phyloP scores from a whole-genome alignment of 1,140 invertebrate genomes.

The Euborellia annulipes region DNA sequence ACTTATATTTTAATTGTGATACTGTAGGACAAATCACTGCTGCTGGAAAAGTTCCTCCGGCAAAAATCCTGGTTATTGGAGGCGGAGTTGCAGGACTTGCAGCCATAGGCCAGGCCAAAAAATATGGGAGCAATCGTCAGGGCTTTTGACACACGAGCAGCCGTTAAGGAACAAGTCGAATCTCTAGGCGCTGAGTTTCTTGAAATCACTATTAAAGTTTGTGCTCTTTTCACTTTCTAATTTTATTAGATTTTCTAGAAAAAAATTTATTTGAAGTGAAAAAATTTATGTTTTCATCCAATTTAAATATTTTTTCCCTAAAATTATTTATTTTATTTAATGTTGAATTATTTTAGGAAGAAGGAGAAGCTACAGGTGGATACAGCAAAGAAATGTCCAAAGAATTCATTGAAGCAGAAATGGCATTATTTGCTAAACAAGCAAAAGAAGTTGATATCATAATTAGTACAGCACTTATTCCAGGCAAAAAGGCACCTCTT shows the following conservation, averaged over 20 bases:
- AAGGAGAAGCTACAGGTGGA: slow-evolving; percentile 66
- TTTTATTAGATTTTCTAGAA: too few relatives aligned
- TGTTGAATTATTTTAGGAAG: slow-evolving; percentile 40
- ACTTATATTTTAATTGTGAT: not conserved
- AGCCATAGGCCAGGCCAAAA: slow-evolving; percentile 65
- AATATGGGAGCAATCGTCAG: slow-evolving; percentile 80
- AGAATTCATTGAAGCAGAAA: slow-evolving; percentile 74
- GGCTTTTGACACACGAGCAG: slow-evolving; percentile 72
- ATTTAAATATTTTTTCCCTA: not conserved
- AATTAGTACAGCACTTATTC: slow-evolving; percentile 76
- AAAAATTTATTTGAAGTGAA: too few relatives aligned
- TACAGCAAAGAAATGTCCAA: slow-evolving; percentile 86
- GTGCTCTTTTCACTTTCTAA: too few relatives aligned
- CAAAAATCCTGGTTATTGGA: slow-evolving; percentile 73
- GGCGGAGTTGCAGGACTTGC: slow-evolving; percentile 78
- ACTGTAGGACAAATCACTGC: slow-evolving; percentile 65
- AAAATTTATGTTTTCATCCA: not conserved
- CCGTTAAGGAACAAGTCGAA: slow-evolving; percentile 79
- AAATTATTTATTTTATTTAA: slow-evolving; percentile 8
- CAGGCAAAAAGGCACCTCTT: slow-evolving; percentile 70
- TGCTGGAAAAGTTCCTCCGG: slow-evolving; percentile 70
- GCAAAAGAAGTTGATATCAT: slow-evolving; percentile 65
- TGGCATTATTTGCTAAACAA: slow-evolving; percentile 72
- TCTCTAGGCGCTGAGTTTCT: slow-evolving; percentile 77
- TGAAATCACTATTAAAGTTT: slow-evolving; percentile 56